Base-by-base conservation (phyloP, 1,140 invertebrate species). In the Pachyrhynchus sulphureomaculatus region DNA sequence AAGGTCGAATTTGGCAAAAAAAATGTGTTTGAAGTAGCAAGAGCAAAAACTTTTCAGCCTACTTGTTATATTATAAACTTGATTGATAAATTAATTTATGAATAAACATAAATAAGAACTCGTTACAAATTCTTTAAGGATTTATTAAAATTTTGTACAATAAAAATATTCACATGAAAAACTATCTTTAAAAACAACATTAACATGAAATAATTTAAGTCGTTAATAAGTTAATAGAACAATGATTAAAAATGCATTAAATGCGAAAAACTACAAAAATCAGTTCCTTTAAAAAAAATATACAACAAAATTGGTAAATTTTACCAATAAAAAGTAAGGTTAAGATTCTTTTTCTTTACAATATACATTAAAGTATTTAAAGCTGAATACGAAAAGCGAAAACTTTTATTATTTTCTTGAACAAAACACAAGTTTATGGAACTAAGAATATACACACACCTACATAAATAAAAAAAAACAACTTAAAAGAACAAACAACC, bases 181-280 rank as follows among this genome's bases (percentile, higher is more conserved):
- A 23, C 29, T 18, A 57, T 34, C n/a, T 39, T 53, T 15, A 53
- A 53, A 53, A 42, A 55, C 37, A 57, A 45, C 41, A 39, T 49
- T 39, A 49, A 59, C 45, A 49, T 59, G 45, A 26, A 61, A 61
- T 61, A 61, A 61, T 61, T 61, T 61, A 61, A 45, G 53, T 49
- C 44, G 49, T 61, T 61, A 61, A 61, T 61, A 61, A 52, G 48
- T 61, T 61, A 61, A 52, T 45, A 47, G 21, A 59, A 39, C 34
- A 52, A 52, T 47, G 24, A 33, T 61, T 52, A 44, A 53, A 53
- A 42, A 61, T 42, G 49, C 58, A 61, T 47, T 59, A 59, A 59
- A 59, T 59, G 56, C 56, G 32, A 37, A 20, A 26, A 52, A 52
- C 32, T 52, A 52, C 32, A 59, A 51, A 59, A 45, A 53, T 61